Evolutionary conservation across 2,797 vertebrate species (phyloP).

Genomic region (Peromyscus attwateri): DNA sequence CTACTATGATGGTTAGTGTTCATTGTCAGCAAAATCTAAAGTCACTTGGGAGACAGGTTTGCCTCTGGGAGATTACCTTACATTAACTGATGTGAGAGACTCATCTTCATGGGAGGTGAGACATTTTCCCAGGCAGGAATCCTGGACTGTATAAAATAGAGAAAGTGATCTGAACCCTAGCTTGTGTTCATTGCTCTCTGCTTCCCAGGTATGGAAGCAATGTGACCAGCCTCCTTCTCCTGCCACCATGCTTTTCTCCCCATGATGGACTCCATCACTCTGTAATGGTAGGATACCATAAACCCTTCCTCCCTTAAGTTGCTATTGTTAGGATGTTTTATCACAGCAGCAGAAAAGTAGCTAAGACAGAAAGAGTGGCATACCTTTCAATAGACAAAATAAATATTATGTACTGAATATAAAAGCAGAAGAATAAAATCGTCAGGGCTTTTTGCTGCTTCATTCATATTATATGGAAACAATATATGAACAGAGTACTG

Average conservation of each 20-base stretch:
- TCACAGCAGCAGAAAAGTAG: neutral
- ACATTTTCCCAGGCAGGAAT: neutral
- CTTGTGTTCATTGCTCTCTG: neutral
- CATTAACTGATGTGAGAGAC: neutral
- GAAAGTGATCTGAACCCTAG: neutral
- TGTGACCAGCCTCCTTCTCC: neutral
- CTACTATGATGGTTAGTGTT: neutral
- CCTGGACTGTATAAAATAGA: neutral
- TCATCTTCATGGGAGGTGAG: neutral
- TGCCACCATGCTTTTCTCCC: neutral
- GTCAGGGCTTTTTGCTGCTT: neutral
- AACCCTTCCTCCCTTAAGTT: neutral
- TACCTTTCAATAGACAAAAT: neutral
- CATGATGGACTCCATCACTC: neutral
- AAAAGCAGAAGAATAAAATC: constrained; percentile 18
- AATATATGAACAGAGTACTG: neutral
- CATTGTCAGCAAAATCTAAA: neutral
- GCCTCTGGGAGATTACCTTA: too few species aligned
- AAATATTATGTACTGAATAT: neutral
- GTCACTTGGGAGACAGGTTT: neutral
- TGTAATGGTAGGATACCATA: neutral
- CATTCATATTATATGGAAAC: neutral
- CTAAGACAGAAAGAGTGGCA: neutral
- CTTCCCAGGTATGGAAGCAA: neutral
- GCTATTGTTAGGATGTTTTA: neutral